A percentile compares a stretch with the other conserved stretches of the same genome.
phyloP scores from a whole-genome alignment of 2,888 invertebrate genomes.

The Drosophila vallismaia region DNA sequence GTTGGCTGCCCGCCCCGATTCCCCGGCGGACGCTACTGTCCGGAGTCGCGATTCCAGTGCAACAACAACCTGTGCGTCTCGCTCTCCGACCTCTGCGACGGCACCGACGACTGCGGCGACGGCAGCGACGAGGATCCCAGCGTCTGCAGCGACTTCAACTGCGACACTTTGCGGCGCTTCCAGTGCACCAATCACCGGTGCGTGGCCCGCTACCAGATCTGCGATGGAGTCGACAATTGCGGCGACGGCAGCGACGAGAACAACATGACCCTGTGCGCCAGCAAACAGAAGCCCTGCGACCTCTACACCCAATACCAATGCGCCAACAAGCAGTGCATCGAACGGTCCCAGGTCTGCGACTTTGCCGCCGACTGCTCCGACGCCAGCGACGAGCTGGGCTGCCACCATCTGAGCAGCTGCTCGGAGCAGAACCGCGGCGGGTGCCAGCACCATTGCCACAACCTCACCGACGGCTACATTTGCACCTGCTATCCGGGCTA shows the following conservation, averaged over 20 bases:
- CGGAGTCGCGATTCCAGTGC: slow-evolving; percentile 95
- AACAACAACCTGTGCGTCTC: slow-evolving; percentile 96
- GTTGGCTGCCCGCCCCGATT: slow-evolving; percentile 94
- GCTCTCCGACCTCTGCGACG: slow-evolving; percentile 95
- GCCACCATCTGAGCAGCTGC: slow-evolving; percentile 89
- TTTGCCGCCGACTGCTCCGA: slow-evolving; percentile 96
- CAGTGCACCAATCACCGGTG: slow-evolving; percentile 95
- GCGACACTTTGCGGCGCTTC: slow-evolving; percentile 92
- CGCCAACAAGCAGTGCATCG: slow-evolving; percentile 93
- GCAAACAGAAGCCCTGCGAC: slow-evolving; percentile 91
- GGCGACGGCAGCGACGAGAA: slow-evolving; percentile 98
- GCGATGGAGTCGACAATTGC: slow-evolving; percentile 96
- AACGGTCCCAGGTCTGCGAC: slow-evolving; percentile 92
- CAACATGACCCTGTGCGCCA: slow-evolving; percentile 94
- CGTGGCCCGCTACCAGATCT: slow-evolving; percentile 93
- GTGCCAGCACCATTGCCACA: slow-evolving; percentile 96
- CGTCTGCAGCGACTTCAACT: slow-evolving; percentile 93
- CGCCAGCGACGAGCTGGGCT: slow-evolving; percentile 94
- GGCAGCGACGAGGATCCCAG: slow-evolving; percentile 92
- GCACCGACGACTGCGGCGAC: slow-evolving; percentile 96
- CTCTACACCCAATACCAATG: slow-evolving; percentile 93
- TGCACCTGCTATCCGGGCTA: slow-evolving; percentile 95
- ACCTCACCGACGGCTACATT: slow-evolving; percentile 93
- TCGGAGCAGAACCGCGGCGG: slow-evolving; percentile 88
- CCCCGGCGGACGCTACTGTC: slow-evolving; percentile 94